A percentile compares a stretch with the other conserved stretches of the same genome.
Conservation (phyloP, 2,888 invertebrate genomes). For the Orthosia gracilis region DNA sequence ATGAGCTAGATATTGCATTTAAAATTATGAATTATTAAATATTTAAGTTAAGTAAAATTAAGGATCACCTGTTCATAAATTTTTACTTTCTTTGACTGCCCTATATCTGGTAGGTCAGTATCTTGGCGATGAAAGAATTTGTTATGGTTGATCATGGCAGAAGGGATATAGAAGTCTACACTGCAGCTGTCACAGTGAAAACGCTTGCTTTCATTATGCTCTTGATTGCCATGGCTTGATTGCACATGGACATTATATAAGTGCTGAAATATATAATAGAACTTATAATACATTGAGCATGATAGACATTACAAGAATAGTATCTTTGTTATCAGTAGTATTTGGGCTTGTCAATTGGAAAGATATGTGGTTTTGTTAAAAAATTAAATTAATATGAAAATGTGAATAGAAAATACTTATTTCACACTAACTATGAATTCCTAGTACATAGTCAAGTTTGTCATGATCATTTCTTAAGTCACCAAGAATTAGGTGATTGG, state of each 20-base stretch:
- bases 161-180: conserved; percentile 89
- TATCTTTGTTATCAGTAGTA: neutral
- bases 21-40: neutral
- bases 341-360: neutral
- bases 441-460: neutral
- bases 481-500: conserved; percentile 6
- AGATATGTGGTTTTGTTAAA: neutral
- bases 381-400: neutral
- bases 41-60: neutral
- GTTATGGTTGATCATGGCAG: conserved; percentile 92
- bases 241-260: conserved; percentile 91
- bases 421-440: neutral
- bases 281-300: conserved; percentile 5
- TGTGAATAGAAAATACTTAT: neutral
- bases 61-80: conserved; percentile 78
- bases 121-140: conserved; percentile 88
- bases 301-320: neutral
- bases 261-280: conserved; percentile 80
- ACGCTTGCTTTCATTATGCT: conserved; percentile 67
- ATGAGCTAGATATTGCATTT: neutral
- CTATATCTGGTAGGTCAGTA: conserved; percentile 81
- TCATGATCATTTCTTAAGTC: neutral
- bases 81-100: conserved; percentile 86
- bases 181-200: conserved; percentile 90
- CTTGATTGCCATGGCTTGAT: conserved; percentile 81